Evolutionary conservation across 2,888 invertebrate species (phyloP).

Genomic region (Diarsia brunnea): DNA sequence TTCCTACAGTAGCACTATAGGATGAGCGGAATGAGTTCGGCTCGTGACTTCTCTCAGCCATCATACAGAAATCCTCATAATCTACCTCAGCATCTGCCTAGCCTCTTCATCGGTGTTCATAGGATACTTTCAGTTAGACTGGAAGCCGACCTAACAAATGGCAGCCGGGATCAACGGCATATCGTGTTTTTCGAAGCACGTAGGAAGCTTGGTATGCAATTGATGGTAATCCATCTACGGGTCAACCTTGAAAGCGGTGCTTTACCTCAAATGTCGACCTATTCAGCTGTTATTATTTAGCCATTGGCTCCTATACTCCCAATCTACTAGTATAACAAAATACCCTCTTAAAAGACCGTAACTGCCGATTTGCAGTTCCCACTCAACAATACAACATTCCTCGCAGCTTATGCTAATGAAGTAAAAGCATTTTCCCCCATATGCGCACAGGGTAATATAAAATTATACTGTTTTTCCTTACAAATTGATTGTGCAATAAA

Average conservation of each 20-base stretch:
- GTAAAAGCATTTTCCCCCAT: constrained; percentile 31
- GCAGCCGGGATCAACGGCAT: background rate
- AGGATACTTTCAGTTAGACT: too few relatives aligned
- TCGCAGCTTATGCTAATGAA: constrained; percentile 22
- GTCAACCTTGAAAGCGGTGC: background rate
- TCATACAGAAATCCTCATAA: background rate
- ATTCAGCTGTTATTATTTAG: background rate
- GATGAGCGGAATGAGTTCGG: too few relatives aligned
- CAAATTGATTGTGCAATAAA: constrained; percentile 60
- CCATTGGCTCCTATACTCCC: background rate
- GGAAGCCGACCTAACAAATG: too few relatives aligned
- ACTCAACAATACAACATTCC: constrained; percentile 4
- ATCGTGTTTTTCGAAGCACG: background rate
- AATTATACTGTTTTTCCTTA: constrained; percentile 28
- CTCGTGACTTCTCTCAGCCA: background rate
- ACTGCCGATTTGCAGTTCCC: background rate
- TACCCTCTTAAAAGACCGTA: background rate
- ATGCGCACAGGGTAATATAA: constrained; percentile 27
- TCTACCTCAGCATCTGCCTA: background rate
- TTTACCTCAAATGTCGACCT: background rate
- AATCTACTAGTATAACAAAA: background rate
- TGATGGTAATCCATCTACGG: background rate
- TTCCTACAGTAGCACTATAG: background rate
- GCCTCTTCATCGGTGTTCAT: background rate
- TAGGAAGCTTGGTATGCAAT: background rate